phyloP scores from a whole-genome alignment of 2,888 invertebrate genomes.

The Leptarthrus brevirostris region DNA sequence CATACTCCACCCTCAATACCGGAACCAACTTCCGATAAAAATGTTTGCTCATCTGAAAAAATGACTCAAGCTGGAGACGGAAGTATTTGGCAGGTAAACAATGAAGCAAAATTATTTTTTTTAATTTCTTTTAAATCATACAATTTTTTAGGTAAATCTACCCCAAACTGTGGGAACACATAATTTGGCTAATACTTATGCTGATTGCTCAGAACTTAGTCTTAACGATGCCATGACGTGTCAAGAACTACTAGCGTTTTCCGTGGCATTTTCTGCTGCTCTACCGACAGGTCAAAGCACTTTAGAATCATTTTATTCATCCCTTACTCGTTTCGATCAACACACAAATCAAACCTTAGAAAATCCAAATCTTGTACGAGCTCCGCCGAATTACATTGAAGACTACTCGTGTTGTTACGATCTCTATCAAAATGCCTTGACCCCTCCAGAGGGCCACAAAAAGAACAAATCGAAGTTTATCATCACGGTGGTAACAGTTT shows the following conservation, averaged over 20 bases:
- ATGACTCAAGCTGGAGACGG: slow-evolving; percentile 88
- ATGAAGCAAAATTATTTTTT: neutral
- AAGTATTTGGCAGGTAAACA: slow-evolving; percentile 77
- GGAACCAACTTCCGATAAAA: slow-evolving; percentile 65
- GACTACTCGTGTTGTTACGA: slow-evolving; percentile 83
- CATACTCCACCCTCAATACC: slow-evolving; percentile 71
- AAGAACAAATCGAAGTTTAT: slow-evolving; percentile 65
- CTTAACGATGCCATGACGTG: slow-evolving; percentile 71
- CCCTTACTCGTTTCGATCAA: slow-evolving; percentile 78
- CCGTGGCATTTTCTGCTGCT: slow-evolving; percentile 91
- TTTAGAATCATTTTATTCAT: slow-evolving; percentile 84
- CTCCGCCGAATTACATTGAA: slow-evolving; percentile 69
- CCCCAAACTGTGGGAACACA: slow-evolving; percentile 68
- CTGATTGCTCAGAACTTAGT: slow-evolving; percentile 71
- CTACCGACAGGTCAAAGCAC: slow-evolving; percentile 88
- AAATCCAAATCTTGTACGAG: slow-evolving; percentile 31
- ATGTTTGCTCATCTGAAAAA: slow-evolving; percentile 85
- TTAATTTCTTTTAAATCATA: neutral
- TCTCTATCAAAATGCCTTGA: slow-evolving; percentile 71
- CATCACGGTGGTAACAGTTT: slow-evolving; percentile 65
- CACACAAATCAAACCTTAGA: slow-evolving; percentile 62
- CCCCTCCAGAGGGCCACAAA: slow-evolving; percentile 67
- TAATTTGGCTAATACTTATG: slow-evolving; percentile 63
- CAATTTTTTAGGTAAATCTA: slow-evolving; percentile 66
- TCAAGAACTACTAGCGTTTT: slow-evolving; percentile 90